Evolutionary conservation across 2,113 vertebrate species (phyloP).

Genomic region (Toxotes chatareus): DNA sequence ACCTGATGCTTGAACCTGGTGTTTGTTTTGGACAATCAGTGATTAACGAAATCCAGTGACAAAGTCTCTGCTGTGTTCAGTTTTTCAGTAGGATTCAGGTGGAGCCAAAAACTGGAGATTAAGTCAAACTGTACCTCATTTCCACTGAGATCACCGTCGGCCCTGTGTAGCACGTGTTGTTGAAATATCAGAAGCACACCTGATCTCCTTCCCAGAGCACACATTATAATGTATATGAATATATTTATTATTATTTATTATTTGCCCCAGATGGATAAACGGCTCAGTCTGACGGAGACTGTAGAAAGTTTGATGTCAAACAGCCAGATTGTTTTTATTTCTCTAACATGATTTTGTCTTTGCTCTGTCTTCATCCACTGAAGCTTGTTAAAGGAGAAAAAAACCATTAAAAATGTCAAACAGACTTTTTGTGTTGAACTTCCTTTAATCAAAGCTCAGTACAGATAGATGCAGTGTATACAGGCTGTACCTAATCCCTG

Average conservation of each 20-base stretch:
- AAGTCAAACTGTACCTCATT: neutral
- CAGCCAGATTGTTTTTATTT: neutral
- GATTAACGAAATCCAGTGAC: neutral
- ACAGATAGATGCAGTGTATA: too few relatives aligned
- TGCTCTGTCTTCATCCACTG: neutral
- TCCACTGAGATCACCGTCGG: neutral
- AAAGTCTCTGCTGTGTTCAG: neutral
- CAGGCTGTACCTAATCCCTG: too few relatives aligned
- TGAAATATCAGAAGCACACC: neutral
- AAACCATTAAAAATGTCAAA: neutral
- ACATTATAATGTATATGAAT: neutral
- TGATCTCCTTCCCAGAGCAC: neutral
- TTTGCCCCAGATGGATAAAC: neutral
- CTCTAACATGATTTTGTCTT: neutral
- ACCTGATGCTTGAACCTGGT: neutral
- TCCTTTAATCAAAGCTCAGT: neutral
- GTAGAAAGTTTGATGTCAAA: too few relatives aligned
- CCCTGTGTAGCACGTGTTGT: neutral
- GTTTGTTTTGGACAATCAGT: neutral
- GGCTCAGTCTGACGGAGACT: too few relatives aligned
- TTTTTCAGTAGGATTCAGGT: too few relatives aligned
- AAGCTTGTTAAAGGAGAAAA: conserved; percentile 1
- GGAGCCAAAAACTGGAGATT: neutral
- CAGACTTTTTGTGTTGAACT: neutral
- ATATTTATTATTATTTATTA: neutral